Base-by-base conservation (phyloP, 92 coral and sea anemone genomes). In the Actinernus sp. region DNA sequence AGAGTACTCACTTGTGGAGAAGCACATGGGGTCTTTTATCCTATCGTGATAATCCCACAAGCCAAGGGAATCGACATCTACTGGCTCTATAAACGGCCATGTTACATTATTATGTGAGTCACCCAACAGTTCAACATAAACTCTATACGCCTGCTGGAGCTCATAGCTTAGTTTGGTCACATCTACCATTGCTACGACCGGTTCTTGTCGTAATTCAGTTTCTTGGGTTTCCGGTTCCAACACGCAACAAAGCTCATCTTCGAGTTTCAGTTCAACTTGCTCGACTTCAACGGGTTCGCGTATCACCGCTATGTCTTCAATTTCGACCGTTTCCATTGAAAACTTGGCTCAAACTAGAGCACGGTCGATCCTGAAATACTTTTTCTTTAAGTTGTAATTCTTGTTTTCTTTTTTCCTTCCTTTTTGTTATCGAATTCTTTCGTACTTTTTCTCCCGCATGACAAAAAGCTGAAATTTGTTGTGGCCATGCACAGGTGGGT, bases 31-130 rank as follows among this genome's bases (percentile, higher is more conserved):
- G 30, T 88, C 86, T 65, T 91, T 92, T 47, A 95, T 87, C 30
- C 89, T 84, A 5, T 82, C 87, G 55, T 91, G 87, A 59, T 95
- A 95, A 70, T 91, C 99, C 97, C 97, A 95, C 22, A 95, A 74
- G 20, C 97, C 97, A 36, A 91, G 78, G 7, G 92, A 85, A 49
- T 95, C 90, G 54, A 89, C 95, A 63, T 95, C 99, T 1, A 95
- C 99, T 29, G 99, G 99, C 45, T 87, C 95, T 71, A 83, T 10
- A 88, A 95, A 95, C 69, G 99, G 99, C 88, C 88, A 87, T 33
- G 97, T 87, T 21, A 95, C 76, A 49, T 93, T 75, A 20, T 88
- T 86, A 69, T 91, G 65, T 39, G 97, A 81, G 55, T 95, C 99
- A 4, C 88, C 51, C 47, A 85, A 56, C 73, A 95, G 72, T 55